Conservation (phyloP, 2,113 vertebrate species). For the Alexandromys fortis region DNA sequence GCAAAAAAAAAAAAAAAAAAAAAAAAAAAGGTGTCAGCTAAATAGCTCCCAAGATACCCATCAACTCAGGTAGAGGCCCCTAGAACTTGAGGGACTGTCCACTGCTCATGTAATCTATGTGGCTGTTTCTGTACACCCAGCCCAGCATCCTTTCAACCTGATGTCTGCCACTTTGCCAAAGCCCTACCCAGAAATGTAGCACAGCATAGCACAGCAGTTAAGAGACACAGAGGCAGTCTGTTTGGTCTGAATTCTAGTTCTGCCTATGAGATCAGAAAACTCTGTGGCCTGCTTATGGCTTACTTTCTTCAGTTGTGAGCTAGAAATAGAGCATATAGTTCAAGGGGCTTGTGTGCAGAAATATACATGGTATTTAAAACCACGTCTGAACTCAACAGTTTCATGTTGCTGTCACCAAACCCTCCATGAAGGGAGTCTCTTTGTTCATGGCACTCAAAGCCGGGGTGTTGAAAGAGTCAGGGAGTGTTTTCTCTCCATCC, state of each 20-base stretch:
- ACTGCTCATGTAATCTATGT: background rate
- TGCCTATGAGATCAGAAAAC: background rate
- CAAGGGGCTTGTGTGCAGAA: background rate
- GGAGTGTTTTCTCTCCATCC: background rate
- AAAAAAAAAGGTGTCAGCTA: background rate
- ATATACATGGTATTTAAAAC: background rate
- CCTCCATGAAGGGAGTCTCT: background rate
- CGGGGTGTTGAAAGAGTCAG: background rate
- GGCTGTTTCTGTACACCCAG: background rate
- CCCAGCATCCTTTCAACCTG: background rate
- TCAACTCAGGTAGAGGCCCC: background rate
- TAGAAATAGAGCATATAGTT: background rate
- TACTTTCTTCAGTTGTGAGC: background rate
- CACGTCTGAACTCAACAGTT: background rate
- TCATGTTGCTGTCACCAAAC: background rate
- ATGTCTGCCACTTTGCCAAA: background rate
- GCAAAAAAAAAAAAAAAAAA: too few species aligned
- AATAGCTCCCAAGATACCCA: background rate
- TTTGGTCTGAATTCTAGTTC: background rate
- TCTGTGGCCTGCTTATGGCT: background rate
- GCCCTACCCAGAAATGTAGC: background rate
- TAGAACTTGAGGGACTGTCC: background rate
- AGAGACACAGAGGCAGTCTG: background rate
- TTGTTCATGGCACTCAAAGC: background rate
- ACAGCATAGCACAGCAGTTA: background rate